Evolutionary conservation across 2,888 invertebrate genomes (phyloP), one percentile per base, ranked within the genome.

Genomic region (Hypomecis punctinalis): DNA sequence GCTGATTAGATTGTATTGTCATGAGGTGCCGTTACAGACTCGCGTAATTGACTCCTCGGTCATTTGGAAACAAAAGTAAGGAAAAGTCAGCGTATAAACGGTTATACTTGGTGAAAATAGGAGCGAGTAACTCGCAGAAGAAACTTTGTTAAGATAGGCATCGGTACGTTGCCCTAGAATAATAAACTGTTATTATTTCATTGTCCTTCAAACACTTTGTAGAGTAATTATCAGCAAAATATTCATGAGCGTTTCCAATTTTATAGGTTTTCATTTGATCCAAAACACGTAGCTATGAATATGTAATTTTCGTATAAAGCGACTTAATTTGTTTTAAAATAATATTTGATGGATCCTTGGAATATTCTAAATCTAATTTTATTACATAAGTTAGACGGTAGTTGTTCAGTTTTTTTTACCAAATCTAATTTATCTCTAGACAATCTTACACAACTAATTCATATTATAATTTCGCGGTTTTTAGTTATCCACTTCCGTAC

Each of bases 1-100:
- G 72, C 71, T 78, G 80, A 83, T 85, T 80, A 77, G 75, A 83
- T 82, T 81, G 80, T 79, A 76, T 77, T 77, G 76, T 76, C 81
- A 77, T 75, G 77, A 79, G 71, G 69, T 76, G 68, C 76, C 75
- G 75, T 80, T 78, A 80, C 67, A 60, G 74, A 63, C 67, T 66
- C 67, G 53, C 66, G 74, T 78, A 81, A 83, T 81, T 80, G 78
- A 76, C 76, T 74, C 70, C 76, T 71, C 71, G 73, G 72, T 69
- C 77, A 74, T 72, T 74, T 71, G 68, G 67, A 67, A 64, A 67
- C 72, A 70, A 70, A 70, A 71, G 66, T 69, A 71, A 64, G 63
- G 65, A 57, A 59, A 70, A 72, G 63, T 69, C 57, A 61, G 66
- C 53, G 54, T 54, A 64, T 69, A 68, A 69, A 73, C 67, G 65